phyloP scores from a whole-genome alignment of 1,140 invertebrate genomes.

The Nebria ingens region DNA sequence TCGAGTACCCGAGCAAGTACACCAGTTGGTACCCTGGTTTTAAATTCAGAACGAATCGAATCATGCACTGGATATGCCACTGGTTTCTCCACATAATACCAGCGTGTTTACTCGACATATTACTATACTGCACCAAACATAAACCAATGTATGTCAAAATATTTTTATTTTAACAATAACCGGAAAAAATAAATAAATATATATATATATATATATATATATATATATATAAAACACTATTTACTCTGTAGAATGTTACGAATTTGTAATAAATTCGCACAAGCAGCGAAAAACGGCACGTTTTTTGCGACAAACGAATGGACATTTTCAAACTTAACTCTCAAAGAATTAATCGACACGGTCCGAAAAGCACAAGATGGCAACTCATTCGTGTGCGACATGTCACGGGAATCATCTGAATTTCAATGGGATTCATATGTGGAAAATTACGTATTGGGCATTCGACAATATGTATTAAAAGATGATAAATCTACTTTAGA shows the following conservation, averaged over 20 bases:
- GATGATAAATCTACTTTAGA: conserved; percentile 55
- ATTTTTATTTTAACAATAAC: too few species aligned
- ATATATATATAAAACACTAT: conserved; percentile 6
- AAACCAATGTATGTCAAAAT: conserved; percentile 59
- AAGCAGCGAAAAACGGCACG: conserved; percentile 64
- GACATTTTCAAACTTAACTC: conserved; percentile 68
- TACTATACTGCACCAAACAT: conserved; percentile 54
- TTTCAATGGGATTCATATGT: conserved; percentile 60
- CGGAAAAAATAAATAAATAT: too few species aligned
- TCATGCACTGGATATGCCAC: conserved; percentile 60
- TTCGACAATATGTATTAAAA: conserved; percentile 68
- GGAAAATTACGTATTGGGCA: conserved; percentile 64
- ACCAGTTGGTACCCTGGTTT: conserved; percentile 81
- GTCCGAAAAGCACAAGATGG: conserved; percentile 48
- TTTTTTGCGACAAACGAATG: conserved; percentile 85
- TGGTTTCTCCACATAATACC: conserved; percentile 66
- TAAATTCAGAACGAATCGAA: conserved; percentile 59
- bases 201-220: conserved; percentile 16
- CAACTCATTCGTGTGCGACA: conserved; percentile 47
- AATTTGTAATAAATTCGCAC: conserved; percentile 66
- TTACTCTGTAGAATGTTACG: conserved; percentile 63
- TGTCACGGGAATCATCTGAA: conserved; percentile 29
- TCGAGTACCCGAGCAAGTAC: conserved; percentile 66
- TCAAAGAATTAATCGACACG: conserved; percentile 50
- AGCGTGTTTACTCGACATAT: conserved; percentile 64